These are phyloP conservation scores for Myopa tessellatipennis DNA, from an alignment of 2,888 invertebrate species.

Conservation along the genomic window DNA sequence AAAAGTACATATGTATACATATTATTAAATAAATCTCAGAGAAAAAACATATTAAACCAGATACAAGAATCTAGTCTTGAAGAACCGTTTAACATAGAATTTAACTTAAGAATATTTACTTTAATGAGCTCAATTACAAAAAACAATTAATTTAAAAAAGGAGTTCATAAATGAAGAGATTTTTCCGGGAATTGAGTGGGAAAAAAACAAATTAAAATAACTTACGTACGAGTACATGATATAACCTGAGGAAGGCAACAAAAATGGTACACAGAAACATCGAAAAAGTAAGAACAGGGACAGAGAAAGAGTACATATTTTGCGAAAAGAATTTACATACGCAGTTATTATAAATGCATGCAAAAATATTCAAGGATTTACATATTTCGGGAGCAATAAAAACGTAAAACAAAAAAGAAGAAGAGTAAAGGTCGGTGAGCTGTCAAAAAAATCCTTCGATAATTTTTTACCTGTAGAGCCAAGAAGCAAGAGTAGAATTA, in stretches of 20 bases:
- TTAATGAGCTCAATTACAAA: not conserved
- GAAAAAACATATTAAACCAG: too few relatives aligned
- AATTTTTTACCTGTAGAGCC: constrained; percentile 22
- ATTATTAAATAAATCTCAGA: too few relatives aligned
- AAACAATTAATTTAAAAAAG: not conserved
- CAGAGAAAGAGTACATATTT: not conserved
- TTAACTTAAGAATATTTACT: too few relatives aligned
- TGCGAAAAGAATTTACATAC: constrained; percentile 1
- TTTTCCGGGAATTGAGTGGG: not conserved
- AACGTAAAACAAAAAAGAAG: too few relatives aligned
- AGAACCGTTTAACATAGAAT: too few relatives aligned
- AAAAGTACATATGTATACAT: too few relatives aligned
- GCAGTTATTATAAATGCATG: not conserved
- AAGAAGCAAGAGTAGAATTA: not conserved
- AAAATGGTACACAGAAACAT: not conserved
- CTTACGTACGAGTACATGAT: not conserved
- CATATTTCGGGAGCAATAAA: not conserved
- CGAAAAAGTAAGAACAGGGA: not conserved
- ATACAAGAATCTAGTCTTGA: too few relatives aligned
- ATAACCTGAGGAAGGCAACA: not conserved
- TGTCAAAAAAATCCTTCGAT: too few relatives aligned
- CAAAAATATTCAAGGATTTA: constrained; percentile 11
- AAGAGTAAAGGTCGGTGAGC: too few relatives aligned
- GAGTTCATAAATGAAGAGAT: not conserved
- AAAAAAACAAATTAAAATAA: not conserved